Percentiles rank a stretch among this genome's conserved stretches.
Conservation (phyloP, 2,888 invertebrate genomes). For the Leucophenga maculata region DNA sequence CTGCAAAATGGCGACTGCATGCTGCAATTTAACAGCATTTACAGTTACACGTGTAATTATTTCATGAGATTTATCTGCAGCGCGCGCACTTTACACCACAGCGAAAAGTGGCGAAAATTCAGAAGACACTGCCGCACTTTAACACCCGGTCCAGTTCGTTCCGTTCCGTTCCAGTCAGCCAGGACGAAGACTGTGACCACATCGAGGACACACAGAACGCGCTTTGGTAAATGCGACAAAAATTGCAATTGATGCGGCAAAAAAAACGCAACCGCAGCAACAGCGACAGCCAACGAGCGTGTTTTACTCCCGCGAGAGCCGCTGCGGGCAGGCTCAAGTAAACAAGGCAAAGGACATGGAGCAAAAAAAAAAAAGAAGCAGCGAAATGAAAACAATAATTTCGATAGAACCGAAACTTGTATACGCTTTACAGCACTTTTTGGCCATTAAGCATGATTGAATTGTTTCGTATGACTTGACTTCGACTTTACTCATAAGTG, state of each 20-base stretch:
- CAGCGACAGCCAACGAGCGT: not conserved
- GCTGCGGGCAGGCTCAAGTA: slow-evolving; percentile 19
- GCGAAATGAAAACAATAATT: not conserved
- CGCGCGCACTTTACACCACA: slow-evolving; percentile 53
- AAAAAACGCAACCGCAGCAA: slow-evolving; percentile 16
- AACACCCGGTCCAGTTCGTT: not conserved
- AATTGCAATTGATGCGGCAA: slow-evolving; percentile 67
- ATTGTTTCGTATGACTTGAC: no score
- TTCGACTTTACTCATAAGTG: no score
- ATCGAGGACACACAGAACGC: slow-evolving; percentile 31
- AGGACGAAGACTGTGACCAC: slow-evolving; percentile 35
- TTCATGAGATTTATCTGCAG: slow-evolving; percentile 72
- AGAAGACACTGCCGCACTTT: slow-evolving; percentile 1
- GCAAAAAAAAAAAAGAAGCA: slow-evolving; percentile 2
- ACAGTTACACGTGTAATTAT: slow-evolving; percentile 72
- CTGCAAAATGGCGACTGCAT: slow-evolving; percentile 22
- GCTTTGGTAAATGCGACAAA: slow-evolving; percentile 70
- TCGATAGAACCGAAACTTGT: no score
- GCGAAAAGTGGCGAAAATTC: slow-evolving; percentile 27
- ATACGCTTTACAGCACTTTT: no score
- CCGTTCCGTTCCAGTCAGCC: slow-evolving; percentile 24
- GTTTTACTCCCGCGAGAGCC: slow-evolving; percentile 8
- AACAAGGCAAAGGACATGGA: slow-evolving; percentile 21
- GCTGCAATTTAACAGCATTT: slow-evolving; percentile 66
- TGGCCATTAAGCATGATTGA: no score